Percentiles rank a stretch among this genome's conserved stretches.
Evolutionary conservation across 35 echinoderm and acorn worm species (phyloP).

Genomic region (Holothuria glaberrima): DNA sequence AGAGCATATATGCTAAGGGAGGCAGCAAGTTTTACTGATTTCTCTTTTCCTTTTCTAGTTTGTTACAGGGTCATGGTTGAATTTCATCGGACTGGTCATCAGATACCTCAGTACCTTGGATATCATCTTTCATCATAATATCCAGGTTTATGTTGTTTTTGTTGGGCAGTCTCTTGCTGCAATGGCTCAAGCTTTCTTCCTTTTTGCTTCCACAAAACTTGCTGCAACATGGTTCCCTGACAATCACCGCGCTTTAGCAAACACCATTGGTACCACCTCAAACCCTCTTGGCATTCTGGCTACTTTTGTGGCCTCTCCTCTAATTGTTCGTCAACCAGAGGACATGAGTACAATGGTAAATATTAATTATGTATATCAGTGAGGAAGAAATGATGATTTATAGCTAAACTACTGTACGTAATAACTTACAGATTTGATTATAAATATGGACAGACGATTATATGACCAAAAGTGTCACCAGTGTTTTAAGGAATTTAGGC

Average conservation of each 20-base stretch:
- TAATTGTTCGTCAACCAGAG: conserved; percentile 47
- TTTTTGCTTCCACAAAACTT: conserved; percentile 88
- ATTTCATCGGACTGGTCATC: conserved; percentile 71
- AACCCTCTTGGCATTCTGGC: conserved; percentile 88
- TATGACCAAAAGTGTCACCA: no score
- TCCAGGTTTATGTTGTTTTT: conserved; percentile 63
- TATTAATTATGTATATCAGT: no score
- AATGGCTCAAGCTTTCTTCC: conserved; percentile 81
- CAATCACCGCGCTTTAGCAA: conserved; percentile 83
- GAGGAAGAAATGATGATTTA: no score
- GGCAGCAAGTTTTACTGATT: no score
- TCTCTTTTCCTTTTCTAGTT: conserved; percentile 54
- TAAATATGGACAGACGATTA: no score
- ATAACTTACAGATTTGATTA: no score
- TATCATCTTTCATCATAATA: conserved; percentile 28
- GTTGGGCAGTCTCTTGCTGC: conserved; percentile 75
- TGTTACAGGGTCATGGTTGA: conserved; percentile 74
- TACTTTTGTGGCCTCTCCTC: conserved; percentile 59
- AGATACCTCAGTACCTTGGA: conserved; percentile 64
- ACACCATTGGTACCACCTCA: conserved; percentile 83
- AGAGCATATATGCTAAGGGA: no score
- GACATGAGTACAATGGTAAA: conserved; percentile 16
- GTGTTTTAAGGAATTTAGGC: no score
- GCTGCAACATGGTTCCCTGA: conserved; percentile 94
- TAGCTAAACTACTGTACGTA: no score